Evolutionary conservation across 1,140 invertebrate species (phyloP).

Genomic region (Coenobita brevimanus): DNA sequence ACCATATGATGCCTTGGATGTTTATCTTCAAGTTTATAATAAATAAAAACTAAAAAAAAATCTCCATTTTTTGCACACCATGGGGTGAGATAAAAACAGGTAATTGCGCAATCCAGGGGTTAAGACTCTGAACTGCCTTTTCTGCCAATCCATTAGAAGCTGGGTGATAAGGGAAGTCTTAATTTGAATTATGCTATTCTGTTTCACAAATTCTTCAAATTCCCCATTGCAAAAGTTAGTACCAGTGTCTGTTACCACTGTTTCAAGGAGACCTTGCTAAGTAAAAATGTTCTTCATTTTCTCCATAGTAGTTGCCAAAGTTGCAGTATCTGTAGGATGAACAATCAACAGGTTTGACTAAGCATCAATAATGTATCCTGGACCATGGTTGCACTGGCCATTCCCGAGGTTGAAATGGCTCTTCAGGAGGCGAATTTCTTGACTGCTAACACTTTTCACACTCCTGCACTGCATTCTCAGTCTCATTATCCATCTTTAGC

Average conservation of each 20-base stretch:
- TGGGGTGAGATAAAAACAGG: too few species aligned
- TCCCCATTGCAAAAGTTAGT: neutral
- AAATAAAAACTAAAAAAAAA: too few species aligned
- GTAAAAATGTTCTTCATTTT: conserved; percentile 11
- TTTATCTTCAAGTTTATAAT: too few species aligned
- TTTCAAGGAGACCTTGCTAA: neutral
- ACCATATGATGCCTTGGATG: too few species aligned
- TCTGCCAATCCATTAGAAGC: neutral
- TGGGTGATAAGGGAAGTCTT: neutral
- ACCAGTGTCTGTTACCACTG: neutral
- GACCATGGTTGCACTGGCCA: neutral
- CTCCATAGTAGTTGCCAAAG: neutral
- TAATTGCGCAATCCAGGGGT: too few species aligned
- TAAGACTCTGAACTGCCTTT: neutral
- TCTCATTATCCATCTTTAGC: too few species aligned
- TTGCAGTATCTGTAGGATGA: neutral
- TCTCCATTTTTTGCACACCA: too few species aligned
- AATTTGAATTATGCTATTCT: neutral
- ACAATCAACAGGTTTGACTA: conserved; percentile 76
- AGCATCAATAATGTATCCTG: conserved; percentile 71
- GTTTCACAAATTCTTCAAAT: neutral
- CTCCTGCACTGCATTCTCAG: neutral
- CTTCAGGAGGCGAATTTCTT: neutral
- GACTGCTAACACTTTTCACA: neutral
- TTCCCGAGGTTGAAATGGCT: neutral